Evolutionary conservation across 1,140 invertebrate species (phyloP).

Genomic region (Bombyx mori): ASM3026992v2 NC_085117.1:14352001-14352500

Average conservation of each 20-base stretch:
- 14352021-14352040: constrained; percentile 58
- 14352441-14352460: constrained; percentile 68
- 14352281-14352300: no score
- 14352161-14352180: constrained; percentile 16
- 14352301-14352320: no score
- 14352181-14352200: constrained; percentile 12
- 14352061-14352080: constrained; percentile 40
- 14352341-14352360: constrained; percentile 6
- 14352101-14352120: constrained; percentile 61
- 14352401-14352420: constrained; percentile 64
- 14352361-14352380: constrained; percentile 49
- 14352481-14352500: constrained; percentile 11
- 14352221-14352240: no score
- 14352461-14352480: constrained; percentile 63
- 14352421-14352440: constrained; percentile 63
- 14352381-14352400: constrained; percentile 52
- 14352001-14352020: constrained; percentile 25
- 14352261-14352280: no score
- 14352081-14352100: constrained; percentile 60
- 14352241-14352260: no score
- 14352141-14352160: constrained; percentile 9
- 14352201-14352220: no score
- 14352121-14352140: constrained; percentile 61
- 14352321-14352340: constrained; percentile 5
- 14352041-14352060: constrained; percentile 62